Evolutionary conservation across 2,797 vertebrate species (phyloP), one percentile per base, ranked within the genome.

Genomic region (Balearica regulorum): DNA sequence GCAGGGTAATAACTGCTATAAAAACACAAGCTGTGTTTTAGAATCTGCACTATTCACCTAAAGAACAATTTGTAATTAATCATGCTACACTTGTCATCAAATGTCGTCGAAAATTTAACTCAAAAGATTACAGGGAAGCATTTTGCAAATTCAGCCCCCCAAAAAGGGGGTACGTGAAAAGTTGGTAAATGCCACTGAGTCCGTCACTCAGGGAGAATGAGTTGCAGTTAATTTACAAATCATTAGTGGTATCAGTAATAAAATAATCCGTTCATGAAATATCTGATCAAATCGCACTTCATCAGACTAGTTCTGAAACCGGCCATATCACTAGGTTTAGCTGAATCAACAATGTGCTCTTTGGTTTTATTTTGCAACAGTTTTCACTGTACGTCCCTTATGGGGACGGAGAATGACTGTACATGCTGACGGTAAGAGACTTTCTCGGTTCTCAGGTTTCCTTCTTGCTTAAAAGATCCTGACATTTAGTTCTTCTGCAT

Each of bases 1-100:
- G 80, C 28, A 91, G 83, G 35, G 95, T 93, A 97, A 71, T 93
- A 95, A 84, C 95, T 94, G 93, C 93, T 94, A 95, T 58, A 96
- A 94, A 96, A 96, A 94, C 94, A 95, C 95, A 96, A 96, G 93
- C 96, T 96, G 94, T 87, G 88, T 81, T 79, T 95, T 68, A 48
- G 55, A 94, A 94, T 62, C 55, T 39, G 90, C 93, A 94, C 94
- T 91, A 95, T 95, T 97, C 95, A 97, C 95, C 96, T 95, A 91
- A 77, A 89, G 81, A 95, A 93, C 71, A 71, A 93, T 92, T 83
- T 90, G 94, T 54, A 93, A 93, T 96, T 97, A 96, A 95, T 94
- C 91, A 96, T 46, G 82, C 94, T 49, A 75, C 1, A 19, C 84
- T 81, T 89, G 79, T 83, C 94, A 91, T 71, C 94, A 87, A 96